These are phyloP conservation scores for Luidia sarsii DNA, from an alignment of 53 echinoderm and acorn worm genomes.

Conservation along the genomic window DNA sequence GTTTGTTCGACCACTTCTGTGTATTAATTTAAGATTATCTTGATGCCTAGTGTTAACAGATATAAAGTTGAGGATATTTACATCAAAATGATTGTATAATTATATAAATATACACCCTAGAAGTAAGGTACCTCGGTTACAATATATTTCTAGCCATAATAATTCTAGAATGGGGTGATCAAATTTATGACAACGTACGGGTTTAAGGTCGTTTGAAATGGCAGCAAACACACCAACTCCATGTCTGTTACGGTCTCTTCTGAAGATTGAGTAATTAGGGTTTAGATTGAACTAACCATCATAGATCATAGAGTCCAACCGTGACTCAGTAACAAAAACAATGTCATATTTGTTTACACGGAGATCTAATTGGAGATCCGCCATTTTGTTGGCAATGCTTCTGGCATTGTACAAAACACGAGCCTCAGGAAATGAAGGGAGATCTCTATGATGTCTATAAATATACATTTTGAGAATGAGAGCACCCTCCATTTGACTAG, in stretches of 20 bases:
- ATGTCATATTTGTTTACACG: background rate
- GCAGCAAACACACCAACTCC: background rate
- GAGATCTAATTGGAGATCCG: background rate
- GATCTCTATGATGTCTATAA: too few species aligned
- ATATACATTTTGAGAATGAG: too few species aligned
- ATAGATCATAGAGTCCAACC: background rate
- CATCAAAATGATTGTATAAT: too few species aligned
- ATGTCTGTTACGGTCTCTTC: background rate
- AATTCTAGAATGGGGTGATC: background rate
- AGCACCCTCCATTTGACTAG: too few species aligned
- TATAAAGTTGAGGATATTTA: too few species aligned
- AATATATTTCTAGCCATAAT: background rate
- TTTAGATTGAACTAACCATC: background rate
- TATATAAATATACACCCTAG: background rate
- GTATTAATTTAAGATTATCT: too few species aligned
- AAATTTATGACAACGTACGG: background rate
- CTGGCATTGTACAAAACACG: background rate
- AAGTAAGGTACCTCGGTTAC: background rate
- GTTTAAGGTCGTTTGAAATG: background rate
- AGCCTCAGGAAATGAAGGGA: too few species aligned
- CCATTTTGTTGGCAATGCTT: background rate
- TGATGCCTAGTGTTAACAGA: too few species aligned
- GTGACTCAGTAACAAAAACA: background rate
- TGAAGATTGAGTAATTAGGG: background rate
- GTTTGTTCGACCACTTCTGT: too few species aligned